Evolutionary conservation across 2,113 vertebrate species (phyloP).

Genomic region (Egretta garzetta): DNA sequence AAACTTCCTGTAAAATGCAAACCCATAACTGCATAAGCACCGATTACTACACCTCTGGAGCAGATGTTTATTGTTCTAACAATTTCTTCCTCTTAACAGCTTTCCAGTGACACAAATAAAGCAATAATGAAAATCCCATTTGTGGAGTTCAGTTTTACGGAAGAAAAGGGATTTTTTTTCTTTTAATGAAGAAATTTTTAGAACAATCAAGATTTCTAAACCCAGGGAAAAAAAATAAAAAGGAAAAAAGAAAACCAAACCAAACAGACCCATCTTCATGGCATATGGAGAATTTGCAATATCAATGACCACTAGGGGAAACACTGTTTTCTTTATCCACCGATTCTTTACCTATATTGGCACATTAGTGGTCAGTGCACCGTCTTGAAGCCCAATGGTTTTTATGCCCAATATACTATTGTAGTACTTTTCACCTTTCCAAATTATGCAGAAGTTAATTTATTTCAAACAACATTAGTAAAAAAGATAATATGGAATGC

Average conservation of each 20-base stretch:
- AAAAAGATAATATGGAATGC: background rate
- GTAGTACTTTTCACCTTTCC: background rate
- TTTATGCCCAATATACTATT: background rate
- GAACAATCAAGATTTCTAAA: background rate
- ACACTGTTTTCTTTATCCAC: background rate
- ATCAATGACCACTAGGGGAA: background rate
- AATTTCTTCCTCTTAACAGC: background rate
- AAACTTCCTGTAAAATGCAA: conserved; percentile 8
- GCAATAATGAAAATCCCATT: background rate
- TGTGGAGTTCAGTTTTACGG: background rate
- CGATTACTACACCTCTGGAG: background rate
- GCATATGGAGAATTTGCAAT: background rate
- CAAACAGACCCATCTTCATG: background rate
- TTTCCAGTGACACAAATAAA: background rate
- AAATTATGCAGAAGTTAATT: background rate
- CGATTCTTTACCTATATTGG: background rate
- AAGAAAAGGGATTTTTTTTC: background rate
- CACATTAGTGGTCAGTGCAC: background rate
- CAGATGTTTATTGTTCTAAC: background rate
- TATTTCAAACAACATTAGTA: background rate
- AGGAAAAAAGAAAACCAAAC: background rate
- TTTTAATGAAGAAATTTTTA: background rate
- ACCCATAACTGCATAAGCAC: background rate
- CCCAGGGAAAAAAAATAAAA: rapidly evolving
- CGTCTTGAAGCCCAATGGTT: background rate